Conservation (phyloP, 92 coral and sea anemone genomes). For the Siderastrea siderea region DNA sequence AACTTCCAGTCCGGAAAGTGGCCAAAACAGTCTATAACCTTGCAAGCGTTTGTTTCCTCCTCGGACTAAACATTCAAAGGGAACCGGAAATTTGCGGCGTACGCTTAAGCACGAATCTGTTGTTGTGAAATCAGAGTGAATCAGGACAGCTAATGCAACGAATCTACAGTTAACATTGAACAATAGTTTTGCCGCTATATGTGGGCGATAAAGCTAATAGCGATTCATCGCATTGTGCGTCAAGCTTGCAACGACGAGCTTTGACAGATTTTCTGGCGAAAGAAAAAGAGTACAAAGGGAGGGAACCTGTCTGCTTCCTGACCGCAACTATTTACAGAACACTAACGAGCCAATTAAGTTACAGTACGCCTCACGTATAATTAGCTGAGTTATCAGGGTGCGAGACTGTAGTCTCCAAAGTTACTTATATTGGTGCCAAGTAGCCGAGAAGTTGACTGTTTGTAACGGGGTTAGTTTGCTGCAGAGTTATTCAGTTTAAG, state of each 20-base stretch:
- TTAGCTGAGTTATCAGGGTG: slow-evolving; percentile 64
- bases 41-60: slow-evolving; percentile 66
- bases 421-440: slow-evolving; percentile 72
- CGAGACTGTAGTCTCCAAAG: slow-evolving; percentile 66
- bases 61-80: slow-evolving; percentile 44
- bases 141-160: neutral
- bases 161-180: neutral
- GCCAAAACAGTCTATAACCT: slow-evolving; percentile 10
- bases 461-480: slow-evolving; percentile 31
- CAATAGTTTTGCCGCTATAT: neutral
- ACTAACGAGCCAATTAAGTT: slow-evolving; percentile 51
- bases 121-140: neutral
- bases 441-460: slow-evolving; percentile 67
- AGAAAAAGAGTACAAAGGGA: slow-evolving; percentile 42
- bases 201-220: neutral
- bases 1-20: slow-evolving; percentile 58
- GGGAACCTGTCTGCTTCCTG: slow-evolving; percentile 50
- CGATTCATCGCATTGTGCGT: neutral
- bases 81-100: slow-evolving; percentile 67
- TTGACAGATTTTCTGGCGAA: slow-evolving; percentile 35
- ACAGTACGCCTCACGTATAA: slow-evolving; percentile 48
- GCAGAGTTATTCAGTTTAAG: neutral
- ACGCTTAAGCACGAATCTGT: slow-evolving; percentile 36
- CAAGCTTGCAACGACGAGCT: slow-evolving; percentile 17
- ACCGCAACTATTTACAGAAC: slow-evolving; percentile 56